Evolutionary conservation across 1,140 invertebrate genomes (phyloP).

Genomic region (Polyergus mexicanus): DNA sequence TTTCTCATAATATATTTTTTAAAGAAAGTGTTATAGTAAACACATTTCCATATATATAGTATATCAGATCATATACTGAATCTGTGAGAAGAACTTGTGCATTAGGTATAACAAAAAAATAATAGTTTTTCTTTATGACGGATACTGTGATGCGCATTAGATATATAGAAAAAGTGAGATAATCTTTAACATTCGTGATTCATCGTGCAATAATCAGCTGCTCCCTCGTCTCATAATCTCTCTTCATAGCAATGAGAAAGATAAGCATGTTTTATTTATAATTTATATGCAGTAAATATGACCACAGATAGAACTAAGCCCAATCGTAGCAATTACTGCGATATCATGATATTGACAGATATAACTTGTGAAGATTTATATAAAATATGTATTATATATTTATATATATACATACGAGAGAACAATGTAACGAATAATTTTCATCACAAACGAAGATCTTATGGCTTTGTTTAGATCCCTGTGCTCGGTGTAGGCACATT

Average conservation of each 20-base stretch:
- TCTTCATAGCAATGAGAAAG: slow-evolving; percentile 26
- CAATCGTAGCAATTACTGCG: neutral
- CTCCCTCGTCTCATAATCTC: slow-evolving; percentile 48
- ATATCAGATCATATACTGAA: slow-evolving; percentile 9
- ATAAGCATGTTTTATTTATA: slow-evolving; percentile 24
- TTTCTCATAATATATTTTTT: neutral
- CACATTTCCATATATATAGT: neutral
- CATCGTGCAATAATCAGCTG: slow-evolving; percentile 32
- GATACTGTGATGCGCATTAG: neutral
- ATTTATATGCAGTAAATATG: slow-evolving; percentile 11
- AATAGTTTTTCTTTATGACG: neutral
- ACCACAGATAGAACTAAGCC: slow-evolving; percentile 70
- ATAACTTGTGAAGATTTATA: slow-evolving; percentile 2
- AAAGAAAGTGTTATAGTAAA: neutral
- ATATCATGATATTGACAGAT: neutral
- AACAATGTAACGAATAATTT: slow-evolving; percentile 45
- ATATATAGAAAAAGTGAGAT: neutral
- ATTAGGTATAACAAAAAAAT: slow-evolving; percentile 4
- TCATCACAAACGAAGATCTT: slow-evolving; percentile 71
- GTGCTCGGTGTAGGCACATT: slow-evolving; percentile 86
- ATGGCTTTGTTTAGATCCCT: slow-evolving; percentile 87
- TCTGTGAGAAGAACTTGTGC: neutral
- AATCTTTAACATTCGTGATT: slow-evolving; percentile 8
- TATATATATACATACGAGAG: neutral
- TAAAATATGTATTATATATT: neutral